These are phyloP conservation scores for Drosophila kurseongensis DNA, from an alignment of 1,140 invertebrate genomes.

Conservation along the genomic window DNA sequence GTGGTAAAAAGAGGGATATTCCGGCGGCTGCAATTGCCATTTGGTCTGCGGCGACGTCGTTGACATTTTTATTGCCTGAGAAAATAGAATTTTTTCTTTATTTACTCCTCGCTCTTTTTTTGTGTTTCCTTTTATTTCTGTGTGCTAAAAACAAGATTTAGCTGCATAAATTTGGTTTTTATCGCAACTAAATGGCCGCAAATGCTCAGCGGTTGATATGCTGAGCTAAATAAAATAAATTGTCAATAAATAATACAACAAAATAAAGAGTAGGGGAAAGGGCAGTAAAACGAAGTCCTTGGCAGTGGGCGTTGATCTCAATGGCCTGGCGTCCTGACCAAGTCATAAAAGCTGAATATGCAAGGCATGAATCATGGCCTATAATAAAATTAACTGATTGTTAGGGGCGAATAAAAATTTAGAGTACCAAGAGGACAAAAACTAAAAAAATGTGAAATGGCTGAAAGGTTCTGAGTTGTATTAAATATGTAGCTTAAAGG, in stretches of 20 bases:
- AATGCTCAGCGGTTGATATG: slow-evolving; percentile 66
- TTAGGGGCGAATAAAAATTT: slow-evolving; percentile 10
- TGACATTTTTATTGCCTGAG: slow-evolving; percentile 82
- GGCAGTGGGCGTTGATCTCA: slow-evolving; percentile 43
- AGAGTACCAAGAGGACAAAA: not conserved
- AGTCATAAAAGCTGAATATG: slow-evolving; percentile 47
- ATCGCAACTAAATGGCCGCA: slow-evolving; percentile 78
- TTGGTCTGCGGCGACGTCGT: slow-evolving; percentile 64
- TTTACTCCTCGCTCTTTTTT: slow-evolving; percentile 35
- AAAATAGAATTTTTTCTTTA: slow-evolving; percentile 76
- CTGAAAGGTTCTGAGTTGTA: too few species aligned
- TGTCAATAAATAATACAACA: slow-evolving; percentile 56
- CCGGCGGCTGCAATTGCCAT: slow-evolving; percentile 63
- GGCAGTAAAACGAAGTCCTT: slow-evolving; percentile 21
- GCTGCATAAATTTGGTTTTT: slow-evolving; percentile 76
- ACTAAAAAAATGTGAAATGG: not conserved
- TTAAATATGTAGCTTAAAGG: not conserved
- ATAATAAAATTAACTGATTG: slow-evolving; percentile 34
- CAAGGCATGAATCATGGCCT: slow-evolving; percentile 45
- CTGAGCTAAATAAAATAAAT: slow-evolving; percentile 77
- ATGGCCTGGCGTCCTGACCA: slow-evolving; percentile 17
- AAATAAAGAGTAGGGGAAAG: slow-evolving; percentile 12
- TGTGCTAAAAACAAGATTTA: slow-evolving; percentile 45
- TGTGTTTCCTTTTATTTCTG: slow-evolving; percentile 17
- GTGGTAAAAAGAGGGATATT: slow-evolving; percentile 21